Percentiles rank a stretch among this genome's conserved stretches.
Evolutionary conservation across 1,140 invertebrate genomes (phyloP).

Genomic region (Eciton burchellii): DNA sequence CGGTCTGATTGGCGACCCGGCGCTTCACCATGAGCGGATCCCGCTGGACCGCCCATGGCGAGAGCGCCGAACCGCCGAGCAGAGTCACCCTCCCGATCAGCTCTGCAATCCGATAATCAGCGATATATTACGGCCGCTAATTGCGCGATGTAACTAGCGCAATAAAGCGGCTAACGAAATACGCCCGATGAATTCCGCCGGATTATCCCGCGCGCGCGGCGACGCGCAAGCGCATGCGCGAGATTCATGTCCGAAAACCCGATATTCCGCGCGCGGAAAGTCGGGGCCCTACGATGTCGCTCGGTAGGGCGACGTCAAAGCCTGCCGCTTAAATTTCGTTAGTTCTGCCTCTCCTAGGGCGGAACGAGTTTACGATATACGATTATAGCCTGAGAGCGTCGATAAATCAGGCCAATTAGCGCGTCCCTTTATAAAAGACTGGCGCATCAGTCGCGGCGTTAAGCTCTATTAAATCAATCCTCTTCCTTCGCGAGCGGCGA

Average conservation of each 20-base stretch:
- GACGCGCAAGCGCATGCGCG: neutral
- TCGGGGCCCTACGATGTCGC: neutral
- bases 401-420: conserved; percentile 26
- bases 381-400: neutral
- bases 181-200: conserved; percentile 6
- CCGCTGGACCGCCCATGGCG: conserved; percentile 96
- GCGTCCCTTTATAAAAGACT: neutral
- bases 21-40: conserved; percentile 93
- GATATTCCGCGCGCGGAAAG: conserved; percentile 7
- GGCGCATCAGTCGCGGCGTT: neutral
- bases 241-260: conserved; percentile 23
- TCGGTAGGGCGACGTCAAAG: neutral
- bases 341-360: neutral
- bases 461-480: conserved; percentile 18
- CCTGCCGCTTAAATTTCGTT: neutral
- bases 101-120: conserved; percentile 86
- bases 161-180: neutral
- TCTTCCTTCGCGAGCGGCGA: neutral
- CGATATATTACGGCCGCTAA: neutral
- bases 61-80: conserved; percentile 97
- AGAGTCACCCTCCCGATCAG: conserved; percentile 96
- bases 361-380: neutral
- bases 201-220: neutral
- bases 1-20: conserved; percentile 91
- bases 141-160: neutral